Percentiles rank a stretch among this genome's conserved stretches.
These are phyloP conservation scores for Halichoeres trimaculatus DNA, from an alignment of 2,113 vertebrate species.

Conservation along the genomic window DNA sequence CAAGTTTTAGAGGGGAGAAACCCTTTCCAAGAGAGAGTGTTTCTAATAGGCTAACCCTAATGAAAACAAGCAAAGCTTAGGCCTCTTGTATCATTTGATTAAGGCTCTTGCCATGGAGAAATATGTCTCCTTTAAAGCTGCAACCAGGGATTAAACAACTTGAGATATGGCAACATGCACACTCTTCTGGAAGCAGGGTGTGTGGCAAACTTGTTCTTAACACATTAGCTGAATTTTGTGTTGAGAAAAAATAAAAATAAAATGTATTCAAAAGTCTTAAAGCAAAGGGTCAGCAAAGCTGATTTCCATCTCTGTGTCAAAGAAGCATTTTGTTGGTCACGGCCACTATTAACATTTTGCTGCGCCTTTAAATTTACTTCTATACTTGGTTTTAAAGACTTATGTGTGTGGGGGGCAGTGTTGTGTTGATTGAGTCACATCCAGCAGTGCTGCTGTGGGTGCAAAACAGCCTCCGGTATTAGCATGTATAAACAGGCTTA, in stretches of 20 bases:
- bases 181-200: neutral
- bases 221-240: neutral
- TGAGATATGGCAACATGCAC: slow-evolving; percentile 20
- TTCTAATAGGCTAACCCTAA: slow-evolving; percentile 4
- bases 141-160: slow-evolving; percentile 48
- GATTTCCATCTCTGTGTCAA: neutral
- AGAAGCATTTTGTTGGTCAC: slow-evolving; percentile 41
- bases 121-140: slow-evolving; percentile 21
- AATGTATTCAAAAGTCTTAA: neutral
- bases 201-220: slow-evolving; percentile 11
- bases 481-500: slow-evolving; percentile 83
- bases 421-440: slow-evolving; percentile 76
- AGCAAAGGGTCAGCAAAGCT: slow-evolving; percentile 3
- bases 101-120: slow-evolving; percentile 23
- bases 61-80: slow-evolving; percentile 30
- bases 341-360: slow-evolving; percentile 29
- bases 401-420: slow-evolving; percentile 29
- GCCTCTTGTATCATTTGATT: slow-evolving; percentile 21
- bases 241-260: neutral
- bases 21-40: too few species aligned
- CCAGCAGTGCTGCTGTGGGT: slow-evolving; percentile 69
- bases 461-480: slow-evolving; percentile 75
- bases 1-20: neutral
- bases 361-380: slow-evolving; percentile 46
- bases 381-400: slow-evolving; percentile 43